These are phyloP conservation scores for Gymnothorax reevesii DNA, from an alignment of 2,797 vertebrate species.

Conservation along the genomic window DNA sequence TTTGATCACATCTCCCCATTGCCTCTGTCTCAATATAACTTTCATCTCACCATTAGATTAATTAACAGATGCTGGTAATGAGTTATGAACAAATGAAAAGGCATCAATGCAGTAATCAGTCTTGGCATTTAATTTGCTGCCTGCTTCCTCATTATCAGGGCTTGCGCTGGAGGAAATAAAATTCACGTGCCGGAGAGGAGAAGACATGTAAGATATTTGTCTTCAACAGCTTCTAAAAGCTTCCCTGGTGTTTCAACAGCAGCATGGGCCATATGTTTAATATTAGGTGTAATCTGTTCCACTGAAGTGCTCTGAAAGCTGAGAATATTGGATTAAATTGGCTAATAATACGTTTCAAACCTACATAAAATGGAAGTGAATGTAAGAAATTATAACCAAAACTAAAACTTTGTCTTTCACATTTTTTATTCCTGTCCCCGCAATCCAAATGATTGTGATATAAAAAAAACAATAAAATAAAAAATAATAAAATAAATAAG, in stretches of 20 bases:
- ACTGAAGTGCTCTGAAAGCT: conserved; percentile 77
- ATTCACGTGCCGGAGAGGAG: conserved; percentile 63
- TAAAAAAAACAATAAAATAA: conserved; percentile 52
- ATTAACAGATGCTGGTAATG: conserved; percentile 81
- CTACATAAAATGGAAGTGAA: conserved; percentile 78
- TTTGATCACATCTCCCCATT: conserved; percentile 44
- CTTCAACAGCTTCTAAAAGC: conserved; percentile 66
- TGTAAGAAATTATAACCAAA: conserved; percentile 76
- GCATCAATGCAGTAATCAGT: conserved; percentile 78
- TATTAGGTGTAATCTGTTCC: conserved; percentile 83
- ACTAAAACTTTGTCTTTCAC: conserved; percentile 60
- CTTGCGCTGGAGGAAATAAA: conserved; percentile 67
- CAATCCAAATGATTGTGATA: conserved; percentile 64
- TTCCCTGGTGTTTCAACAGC: conserved; percentile 65
- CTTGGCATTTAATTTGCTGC: conserved; percentile 80
- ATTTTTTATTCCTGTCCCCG: conserved; percentile 46
- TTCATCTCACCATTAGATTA: conserved; percentile 65
- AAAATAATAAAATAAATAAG: too few species aligned
- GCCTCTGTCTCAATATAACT: conserved; percentile 47
- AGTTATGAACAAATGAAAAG: conserved; percentile 81
- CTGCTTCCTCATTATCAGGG: conserved; percentile 76
- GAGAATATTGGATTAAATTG: conserved; percentile 84
- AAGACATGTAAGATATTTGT: conserved; percentile 57
- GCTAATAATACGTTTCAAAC: conserved; percentile 84
- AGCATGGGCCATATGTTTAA: conserved; percentile 80